phyloP scores from a whole-genome alignment of 2,888 invertebrate genomes.

The Aplocera efformata region DNA sequence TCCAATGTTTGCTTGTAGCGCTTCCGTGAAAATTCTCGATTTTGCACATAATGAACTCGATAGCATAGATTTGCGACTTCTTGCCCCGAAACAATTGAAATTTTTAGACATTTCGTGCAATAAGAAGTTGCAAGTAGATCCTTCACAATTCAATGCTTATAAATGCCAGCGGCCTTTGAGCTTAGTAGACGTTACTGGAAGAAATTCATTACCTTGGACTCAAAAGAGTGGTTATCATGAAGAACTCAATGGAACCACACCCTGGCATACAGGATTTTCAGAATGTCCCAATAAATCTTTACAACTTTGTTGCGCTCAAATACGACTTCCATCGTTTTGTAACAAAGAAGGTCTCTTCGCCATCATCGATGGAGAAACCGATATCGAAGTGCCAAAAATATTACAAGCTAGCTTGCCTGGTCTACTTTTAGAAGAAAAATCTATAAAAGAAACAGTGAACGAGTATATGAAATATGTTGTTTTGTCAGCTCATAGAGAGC shows the following conservation, averaged over 20 bases:
- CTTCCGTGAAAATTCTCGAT: constrained; percentile 88
- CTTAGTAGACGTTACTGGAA: constrained; percentile 91
- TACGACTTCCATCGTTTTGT: constrained; percentile 88
- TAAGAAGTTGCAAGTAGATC: constrained; percentile 89
- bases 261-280: constrained; percentile 92
- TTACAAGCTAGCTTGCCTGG: constrained; percentile 88
- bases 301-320: constrained; percentile 88
- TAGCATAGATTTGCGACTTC: constrained; percentile 86
- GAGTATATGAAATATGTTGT: constrained; percentile 93
- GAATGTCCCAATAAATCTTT: constrained; percentile 89
- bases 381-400: constrained; percentile 84
- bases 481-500: constrained; percentile 87
- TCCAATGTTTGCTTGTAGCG: constrained; percentile 87
- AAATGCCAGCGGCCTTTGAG: constrained; percentile 90
- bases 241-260: constrained; percentile 79
- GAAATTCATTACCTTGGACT: constrained; percentile 84
- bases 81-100: constrained; percentile 90
- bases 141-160: constrained; percentile 89
- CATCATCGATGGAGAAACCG: constrained; percentile 89
- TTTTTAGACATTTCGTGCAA: constrained; percentile 93
- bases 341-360: constrained; percentile 91
- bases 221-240: constrained; percentile 74
- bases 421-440: constrained; percentile 89
- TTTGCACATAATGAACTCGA: constrained; percentile 92
- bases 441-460: constrained; percentile 88